Conservation (phyloP, 2,113 vertebrate species). For the Microtus montanus region DNA sequence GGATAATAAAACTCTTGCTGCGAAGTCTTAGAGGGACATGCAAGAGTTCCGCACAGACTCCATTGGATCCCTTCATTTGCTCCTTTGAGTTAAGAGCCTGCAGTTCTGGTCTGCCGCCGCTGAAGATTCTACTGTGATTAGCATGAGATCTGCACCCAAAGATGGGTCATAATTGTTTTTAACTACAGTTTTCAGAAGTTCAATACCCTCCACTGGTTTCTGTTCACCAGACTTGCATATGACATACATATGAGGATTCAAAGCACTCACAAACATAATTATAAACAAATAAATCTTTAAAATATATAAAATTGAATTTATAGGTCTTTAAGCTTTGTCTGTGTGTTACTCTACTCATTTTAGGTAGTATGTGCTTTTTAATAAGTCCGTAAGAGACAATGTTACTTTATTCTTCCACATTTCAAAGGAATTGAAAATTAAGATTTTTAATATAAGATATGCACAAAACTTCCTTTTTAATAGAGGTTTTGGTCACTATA, state of each 20-base stretch:
- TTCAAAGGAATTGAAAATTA: constrained; percentile 71
- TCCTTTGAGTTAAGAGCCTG: neutral
- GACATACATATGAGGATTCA: neutral
- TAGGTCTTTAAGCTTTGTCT: neutral
- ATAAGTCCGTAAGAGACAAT: constrained; percentile 84
- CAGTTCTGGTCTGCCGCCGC: too few species aligned
- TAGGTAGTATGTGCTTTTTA: constrained; percentile 82
- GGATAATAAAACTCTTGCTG: too few species aligned
- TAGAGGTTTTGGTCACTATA: constrained; percentile 63
- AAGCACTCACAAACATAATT: neutral
- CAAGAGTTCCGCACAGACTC: neutral
- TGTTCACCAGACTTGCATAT: neutral
- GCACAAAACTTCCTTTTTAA: constrained; percentile 76
- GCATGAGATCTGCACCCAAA: neutral
- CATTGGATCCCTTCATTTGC: too few species aligned
- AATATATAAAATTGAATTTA: neutral
- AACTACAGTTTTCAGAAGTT: neutral
- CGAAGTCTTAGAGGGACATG: neutral
- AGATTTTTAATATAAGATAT: constrained; percentile 66
- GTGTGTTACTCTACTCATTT: constrained; percentile 79
- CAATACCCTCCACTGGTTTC: neutral
- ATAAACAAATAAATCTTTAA: neutral
- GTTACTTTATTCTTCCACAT: constrained; percentile 81
- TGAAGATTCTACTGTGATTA: neutral
- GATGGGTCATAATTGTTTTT: neutral